Conservation (phyloP, 2,797 vertebrate genomes). For the Hemitrygon akajei region DNA sequence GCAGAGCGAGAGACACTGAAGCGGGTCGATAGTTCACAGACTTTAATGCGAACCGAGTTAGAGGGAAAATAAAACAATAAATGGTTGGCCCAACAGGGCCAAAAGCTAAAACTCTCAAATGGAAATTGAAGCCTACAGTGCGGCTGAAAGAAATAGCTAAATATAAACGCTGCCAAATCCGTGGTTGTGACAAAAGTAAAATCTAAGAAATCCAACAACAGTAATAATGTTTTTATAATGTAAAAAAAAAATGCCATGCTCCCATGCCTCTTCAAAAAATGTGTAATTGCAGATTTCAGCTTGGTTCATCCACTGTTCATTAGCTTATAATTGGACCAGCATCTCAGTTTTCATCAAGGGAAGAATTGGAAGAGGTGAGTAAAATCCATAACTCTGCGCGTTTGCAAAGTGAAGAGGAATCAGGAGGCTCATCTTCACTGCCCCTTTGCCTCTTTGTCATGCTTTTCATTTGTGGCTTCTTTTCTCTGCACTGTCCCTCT, state of each 20-base stretch:
- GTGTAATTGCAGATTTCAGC: slow-evolving; percentile 55
- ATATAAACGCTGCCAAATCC: too few relatives aligned
- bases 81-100: too few relatives aligned
- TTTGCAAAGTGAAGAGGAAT: background rate
- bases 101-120: too few relatives aligned
- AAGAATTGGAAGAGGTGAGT: slow-evolving; percentile 61
- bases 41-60: too few relatives aligned
- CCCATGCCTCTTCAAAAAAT: background rate
- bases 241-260: background rate
- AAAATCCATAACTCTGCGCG: background rate
- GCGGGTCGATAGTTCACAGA: too few relatives aligned
- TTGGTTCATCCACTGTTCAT: slow-evolving; percentile 62
- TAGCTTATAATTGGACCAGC: slow-evolving; percentile 58
- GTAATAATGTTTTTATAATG: background rate
- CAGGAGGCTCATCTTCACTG: background rate
- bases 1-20: too few relatives aligned
- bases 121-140: too few relatives aligned
- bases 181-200: background rate
- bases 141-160: too few relatives aligned
- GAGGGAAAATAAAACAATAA: too few relatives aligned
- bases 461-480: too few relatives aligned
- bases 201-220: background rate
- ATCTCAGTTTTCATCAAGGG: slow-evolving; percentile 60
- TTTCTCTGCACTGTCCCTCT: too few relatives aligned
- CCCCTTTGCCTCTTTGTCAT: background rate